These are phyloP conservation scores for Cinclus cinclus DNA, from an alignment of 2,113 vertebrate species.

Conservation along the genomic window DNA sequence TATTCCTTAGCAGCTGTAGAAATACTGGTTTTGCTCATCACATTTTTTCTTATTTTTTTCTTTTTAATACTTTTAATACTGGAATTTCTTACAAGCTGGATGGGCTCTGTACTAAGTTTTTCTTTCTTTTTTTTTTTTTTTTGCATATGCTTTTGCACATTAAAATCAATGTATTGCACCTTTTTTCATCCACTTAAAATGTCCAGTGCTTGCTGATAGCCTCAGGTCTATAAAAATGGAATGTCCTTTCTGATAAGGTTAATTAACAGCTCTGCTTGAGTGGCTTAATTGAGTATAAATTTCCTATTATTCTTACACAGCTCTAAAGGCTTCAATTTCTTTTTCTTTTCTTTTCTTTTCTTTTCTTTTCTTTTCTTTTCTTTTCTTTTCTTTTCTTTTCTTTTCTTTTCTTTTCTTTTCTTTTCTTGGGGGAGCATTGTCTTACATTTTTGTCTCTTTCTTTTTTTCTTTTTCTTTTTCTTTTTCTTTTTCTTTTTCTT, in stretches of 20 bases:
- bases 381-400: background rate
- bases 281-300: slow-evolving; percentile 68
- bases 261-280: slow-evolving; percentile 67
- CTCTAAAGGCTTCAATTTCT: slow-evolving; percentile 49
- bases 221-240: slow-evolving; percentile 69
- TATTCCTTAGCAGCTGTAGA: background rate
- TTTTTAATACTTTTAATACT: background rate
- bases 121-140: too few species aligned
- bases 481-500: too few species aligned
- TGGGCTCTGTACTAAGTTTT: background rate
- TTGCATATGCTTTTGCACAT: background rate
- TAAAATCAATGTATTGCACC: slow-evolving; percentile 25
- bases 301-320: slow-evolving; percentile 60
- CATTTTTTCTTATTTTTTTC: background rate
- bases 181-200: slow-evolving; percentile 50
- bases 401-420: too few species aligned
- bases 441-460: background rate
- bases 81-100: background rate
- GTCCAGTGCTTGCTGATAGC: slow-evolving; percentile 51
- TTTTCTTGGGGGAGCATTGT: background rate
- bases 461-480: background rate
- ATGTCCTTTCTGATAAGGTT: slow-evolving; percentile 70
- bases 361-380: background rate
- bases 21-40: background rate
- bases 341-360: background rate